phyloP scores from a whole-genome alignment of 2,797 vertebrate species.

The Dromococcyx pavoninus region DNA sequence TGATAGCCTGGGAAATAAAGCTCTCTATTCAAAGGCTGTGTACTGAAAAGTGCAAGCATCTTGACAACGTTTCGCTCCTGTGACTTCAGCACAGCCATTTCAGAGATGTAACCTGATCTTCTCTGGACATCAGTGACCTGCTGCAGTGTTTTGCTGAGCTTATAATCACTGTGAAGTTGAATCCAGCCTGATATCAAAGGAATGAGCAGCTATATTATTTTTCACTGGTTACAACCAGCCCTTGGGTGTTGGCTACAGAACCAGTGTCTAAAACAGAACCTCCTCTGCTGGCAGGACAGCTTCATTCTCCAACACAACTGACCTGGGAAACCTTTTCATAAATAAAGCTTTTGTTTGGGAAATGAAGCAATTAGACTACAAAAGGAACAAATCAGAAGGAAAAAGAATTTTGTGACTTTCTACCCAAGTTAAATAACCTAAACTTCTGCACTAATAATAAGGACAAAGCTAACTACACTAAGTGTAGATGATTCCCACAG shows the following conservation, averaged over 20 bases:
- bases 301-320: fast-evolving
- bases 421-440: background rate
- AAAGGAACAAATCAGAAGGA: background rate
- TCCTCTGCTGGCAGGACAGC: background rate
- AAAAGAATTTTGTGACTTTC: background rate
- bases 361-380: background rate
- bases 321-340: background rate
- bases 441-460: background rate
- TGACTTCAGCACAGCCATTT: background rate
- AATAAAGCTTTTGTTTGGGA: background rate
- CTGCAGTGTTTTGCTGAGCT: background rate
- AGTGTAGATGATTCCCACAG: background rate
- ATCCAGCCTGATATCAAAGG: background rate
- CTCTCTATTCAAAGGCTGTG: background rate
- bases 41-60: fast-evolving
- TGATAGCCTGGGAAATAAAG: background rate
- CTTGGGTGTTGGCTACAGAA: background rate
- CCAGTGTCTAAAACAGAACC: background rate
- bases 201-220: background rate
- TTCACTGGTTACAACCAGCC: background rate
- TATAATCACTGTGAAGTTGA: background rate
- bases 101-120: background rate
- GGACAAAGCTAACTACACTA: background rate
- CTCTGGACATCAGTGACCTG: too few species aligned
- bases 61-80: background rate